Evolutionary conservation across 2,797 vertebrate species (phyloP), one percentile per base, ranked within the genome.

Genomic region (Lepilemur septentrionalis): DNA sequence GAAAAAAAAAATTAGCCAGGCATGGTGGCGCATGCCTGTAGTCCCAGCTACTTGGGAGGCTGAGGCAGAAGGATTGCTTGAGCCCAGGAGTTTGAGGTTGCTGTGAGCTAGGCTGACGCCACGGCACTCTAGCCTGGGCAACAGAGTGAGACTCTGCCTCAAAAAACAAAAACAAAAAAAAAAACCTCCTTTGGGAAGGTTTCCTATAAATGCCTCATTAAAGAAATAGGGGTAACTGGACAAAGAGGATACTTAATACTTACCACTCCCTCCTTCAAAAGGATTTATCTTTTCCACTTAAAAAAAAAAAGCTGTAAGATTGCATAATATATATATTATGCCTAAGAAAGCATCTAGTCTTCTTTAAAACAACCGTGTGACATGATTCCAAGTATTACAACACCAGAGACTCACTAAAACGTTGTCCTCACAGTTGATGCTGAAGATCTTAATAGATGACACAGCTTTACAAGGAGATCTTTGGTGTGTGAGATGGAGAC

Each of bases 241-340:
- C n/a, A 59, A 80, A 30, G 55, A 90, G 57, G 43, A 81, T 55
- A 30, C 28, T 76, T 23, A 73, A 43, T 59, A 75, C 13, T 57
- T 55, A 80, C 7, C n/a, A 73, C 32, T 91, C 48, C 43, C 65
- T 72, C 65, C 41, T 79, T 95, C 63, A 72, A 78, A 96, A 91
- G n/a, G 32, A 73, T 93, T 2, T 22, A n/a, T 73, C 63, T 83
- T 91, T 76, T 93, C 50, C 93, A 69, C 67, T 87, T 32, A 9
- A 86, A 75, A 59, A 15, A n/a, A 76, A n/a, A 76, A 69, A n/a
- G 43, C 48, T 46, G 23, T 30, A 65, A 91, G 41, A 75, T 22
- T n/a, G 3, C n/a, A 65, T 48, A 38, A 75, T 61, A 35, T 14
- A 84, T 90, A 57, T 35, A 91, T 61, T 67, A 96, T 84, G 83